A percentile compares a stretch with the other conserved stretches of the same genome.
phyloP scores from a whole-genome alignment of 1,140 invertebrate genomes.

The Drosophila insularis region DNA sequence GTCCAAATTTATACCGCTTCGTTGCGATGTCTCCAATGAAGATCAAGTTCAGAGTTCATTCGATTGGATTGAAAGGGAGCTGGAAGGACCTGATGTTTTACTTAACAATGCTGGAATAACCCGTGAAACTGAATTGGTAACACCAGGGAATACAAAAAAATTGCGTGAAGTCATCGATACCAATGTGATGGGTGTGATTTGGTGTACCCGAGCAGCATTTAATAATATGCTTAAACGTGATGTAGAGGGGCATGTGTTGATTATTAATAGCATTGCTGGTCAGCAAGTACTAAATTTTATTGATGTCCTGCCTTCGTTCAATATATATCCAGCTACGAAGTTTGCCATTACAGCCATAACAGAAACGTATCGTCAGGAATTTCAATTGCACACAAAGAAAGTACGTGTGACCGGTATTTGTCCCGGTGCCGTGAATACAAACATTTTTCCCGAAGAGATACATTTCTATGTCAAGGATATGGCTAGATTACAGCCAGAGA shows the following conservation, averaged over 20 bases:
- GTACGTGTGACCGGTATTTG: conserved; percentile 85
- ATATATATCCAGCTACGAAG: conserved; percentile 86
- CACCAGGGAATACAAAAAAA: conserved; percentile 82
- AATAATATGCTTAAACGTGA: conserved; percentile 86
- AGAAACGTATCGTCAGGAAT: conserved; percentile 85
- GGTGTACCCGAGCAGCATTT: conserved; percentile 87
- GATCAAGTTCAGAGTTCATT: conserved; percentile 88
- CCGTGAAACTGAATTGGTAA: conserved; percentile 83
- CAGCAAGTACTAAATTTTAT: conserved; percentile 80
- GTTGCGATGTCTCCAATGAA: conserved; percentile 87
- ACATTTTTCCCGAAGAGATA: conserved; percentile 83
- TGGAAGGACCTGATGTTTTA: conserved; percentile 87
- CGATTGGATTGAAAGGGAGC: conserved; percentile 85
- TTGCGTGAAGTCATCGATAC: conserved; percentile 84
- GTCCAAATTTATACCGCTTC: conserved; percentile 83
- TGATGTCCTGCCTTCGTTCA: conserved; percentile 77
- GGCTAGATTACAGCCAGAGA: conserved; percentile 75
- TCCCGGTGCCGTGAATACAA: conserved; percentile 85
- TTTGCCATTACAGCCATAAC: conserved; percentile 85
- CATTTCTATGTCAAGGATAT: conserved; percentile 70
- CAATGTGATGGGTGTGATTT: conserved; percentile 87
- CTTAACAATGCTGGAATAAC: conserved; percentile 90
- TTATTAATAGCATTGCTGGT: conserved; percentile 79
- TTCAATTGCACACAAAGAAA: conserved; percentile 83
- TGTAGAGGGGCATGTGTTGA: conserved; percentile 86